These are phyloP conservation scores for Diaperis boleti DNA, from an alignment of 2,888 invertebrate genomes.

Conservation along the genomic window DNA sequence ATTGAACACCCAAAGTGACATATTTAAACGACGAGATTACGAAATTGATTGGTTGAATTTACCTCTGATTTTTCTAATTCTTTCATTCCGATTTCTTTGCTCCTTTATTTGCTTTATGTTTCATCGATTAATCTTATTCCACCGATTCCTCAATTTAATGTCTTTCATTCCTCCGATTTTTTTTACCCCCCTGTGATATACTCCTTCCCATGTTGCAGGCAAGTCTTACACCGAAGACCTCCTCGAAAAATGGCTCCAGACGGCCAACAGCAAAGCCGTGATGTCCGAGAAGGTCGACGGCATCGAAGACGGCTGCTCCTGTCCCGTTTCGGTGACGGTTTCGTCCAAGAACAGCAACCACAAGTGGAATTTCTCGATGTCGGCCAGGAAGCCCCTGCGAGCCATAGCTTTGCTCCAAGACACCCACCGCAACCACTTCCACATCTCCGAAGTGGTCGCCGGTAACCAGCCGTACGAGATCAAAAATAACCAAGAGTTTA, in stretches of 20 bases:
- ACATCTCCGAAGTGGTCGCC: slow-evolving; percentile 68
- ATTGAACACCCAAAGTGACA: too few species aligned
- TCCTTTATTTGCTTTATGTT: too few species aligned
- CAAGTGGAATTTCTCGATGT: slow-evolving; percentile 73
- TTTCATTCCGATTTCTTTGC: too few species aligned
- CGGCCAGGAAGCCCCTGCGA: slow-evolving; percentile 69
- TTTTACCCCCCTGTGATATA: background rate
- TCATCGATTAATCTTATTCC: too few species aligned
- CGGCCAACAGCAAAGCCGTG: slow-evolving; percentile 73
- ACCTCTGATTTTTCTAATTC: too few species aligned
- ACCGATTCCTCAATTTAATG: background rate
- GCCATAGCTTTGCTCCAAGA: slow-evolving; percentile 79
- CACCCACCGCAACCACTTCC: slow-evolving; percentile 76
- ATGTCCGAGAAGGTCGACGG: slow-evolving; percentile 74
- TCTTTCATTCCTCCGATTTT: too few species aligned
- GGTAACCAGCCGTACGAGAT: slow-evolving; percentile 53
- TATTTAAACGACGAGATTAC: too few species aligned
- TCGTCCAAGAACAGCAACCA: slow-evolving; percentile 73
- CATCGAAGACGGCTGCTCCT: slow-evolving; percentile 71
- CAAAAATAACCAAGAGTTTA: slow-evolving; percentile 68
- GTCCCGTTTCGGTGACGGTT: slow-evolving; percentile 72
- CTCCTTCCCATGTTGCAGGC: slow-evolving; percentile 54
- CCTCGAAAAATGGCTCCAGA: slow-evolving; percentile 74
- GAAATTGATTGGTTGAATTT: too few species aligned
- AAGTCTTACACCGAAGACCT: slow-evolving; percentile 72